Conservation (phyloP, 2,888 invertebrate genomes). For the Lutraria lutraria region DNA sequence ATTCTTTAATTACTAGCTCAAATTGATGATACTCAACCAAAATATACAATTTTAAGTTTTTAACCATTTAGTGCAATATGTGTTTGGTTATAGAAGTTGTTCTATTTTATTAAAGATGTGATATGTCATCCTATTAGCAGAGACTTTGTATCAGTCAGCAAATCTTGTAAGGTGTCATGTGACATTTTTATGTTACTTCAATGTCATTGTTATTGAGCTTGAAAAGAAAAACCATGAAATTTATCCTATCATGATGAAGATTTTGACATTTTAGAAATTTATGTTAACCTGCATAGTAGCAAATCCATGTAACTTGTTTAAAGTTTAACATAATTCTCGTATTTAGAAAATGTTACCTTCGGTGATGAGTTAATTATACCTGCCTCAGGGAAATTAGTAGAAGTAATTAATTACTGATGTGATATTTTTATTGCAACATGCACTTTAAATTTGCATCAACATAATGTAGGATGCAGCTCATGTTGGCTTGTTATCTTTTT, state of each 20-base stretch:
- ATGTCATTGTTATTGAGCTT: not conserved
- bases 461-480: not conserved
- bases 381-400: slow-evolving; percentile 12
- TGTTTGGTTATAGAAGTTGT: no score
- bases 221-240: not conserved
- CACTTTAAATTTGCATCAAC: not conserved
- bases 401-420: slow-evolving; percentile 1
- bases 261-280: not conserved
- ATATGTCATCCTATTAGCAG: no score
- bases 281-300: not conserved
- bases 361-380: not conserved
- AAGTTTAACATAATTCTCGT: slow-evolving; percentile 5
- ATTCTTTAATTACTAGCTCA: no score
- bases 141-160: not conserved
- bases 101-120: no score
- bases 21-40: no score
- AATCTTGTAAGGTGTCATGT: not conserved
- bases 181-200: not conserved
- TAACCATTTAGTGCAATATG: no score
- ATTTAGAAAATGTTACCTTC: not conserved
- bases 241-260: not conserved
- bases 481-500: no score
- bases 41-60: no score
- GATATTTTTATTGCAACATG: slow-evolving; percentile 15
- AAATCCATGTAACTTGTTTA: not conserved